Evolutionary conservation across 2,113 vertebrate genomes (phyloP).

Genomic region (Aegotheles bennettii): DNA sequence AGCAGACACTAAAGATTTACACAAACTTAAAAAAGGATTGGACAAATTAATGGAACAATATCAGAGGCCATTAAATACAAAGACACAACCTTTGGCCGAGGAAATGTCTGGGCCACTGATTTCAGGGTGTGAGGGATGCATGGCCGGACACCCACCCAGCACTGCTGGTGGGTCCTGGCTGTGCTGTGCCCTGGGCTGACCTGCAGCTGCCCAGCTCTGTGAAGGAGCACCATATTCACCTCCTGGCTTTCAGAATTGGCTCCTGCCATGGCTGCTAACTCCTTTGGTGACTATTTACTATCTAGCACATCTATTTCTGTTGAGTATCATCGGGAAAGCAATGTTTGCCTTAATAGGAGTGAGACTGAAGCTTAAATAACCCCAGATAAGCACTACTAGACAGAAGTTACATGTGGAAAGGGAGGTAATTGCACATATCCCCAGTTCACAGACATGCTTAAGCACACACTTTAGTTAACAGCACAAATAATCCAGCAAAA

Average conservation of each 20-base stretch:
- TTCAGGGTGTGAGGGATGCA: no score
- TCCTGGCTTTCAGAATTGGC: accelerated
- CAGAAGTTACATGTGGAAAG: not conserved
- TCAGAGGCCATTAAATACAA: not conserved
- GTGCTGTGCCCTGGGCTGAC: not conserved
- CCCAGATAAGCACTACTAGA: not conserved
- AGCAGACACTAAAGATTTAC: not conserved
- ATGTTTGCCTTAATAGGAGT: not conserved
- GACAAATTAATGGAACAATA: not conserved
- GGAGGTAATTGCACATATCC: not conserved
- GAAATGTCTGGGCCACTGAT: not conserved
- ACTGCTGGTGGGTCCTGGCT: not conserved
- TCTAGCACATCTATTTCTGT: not conserved
- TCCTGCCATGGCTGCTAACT: not conserved
- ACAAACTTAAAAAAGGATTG: not conserved
- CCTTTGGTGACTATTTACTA: accelerated
- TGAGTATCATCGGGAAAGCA: not conserved
- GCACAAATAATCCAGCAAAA: not conserved
- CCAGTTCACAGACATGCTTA: not conserved
- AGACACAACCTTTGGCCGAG: not conserved
- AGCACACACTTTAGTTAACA: not conserved
- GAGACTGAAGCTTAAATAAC: not conserved
- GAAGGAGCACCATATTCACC: accelerated
- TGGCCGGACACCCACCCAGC: no score
- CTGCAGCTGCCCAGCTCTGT: not conserved